Evolutionary conservation across 2,888 invertebrate species (phyloP).

Genomic region (Xanthia togata): DNA sequence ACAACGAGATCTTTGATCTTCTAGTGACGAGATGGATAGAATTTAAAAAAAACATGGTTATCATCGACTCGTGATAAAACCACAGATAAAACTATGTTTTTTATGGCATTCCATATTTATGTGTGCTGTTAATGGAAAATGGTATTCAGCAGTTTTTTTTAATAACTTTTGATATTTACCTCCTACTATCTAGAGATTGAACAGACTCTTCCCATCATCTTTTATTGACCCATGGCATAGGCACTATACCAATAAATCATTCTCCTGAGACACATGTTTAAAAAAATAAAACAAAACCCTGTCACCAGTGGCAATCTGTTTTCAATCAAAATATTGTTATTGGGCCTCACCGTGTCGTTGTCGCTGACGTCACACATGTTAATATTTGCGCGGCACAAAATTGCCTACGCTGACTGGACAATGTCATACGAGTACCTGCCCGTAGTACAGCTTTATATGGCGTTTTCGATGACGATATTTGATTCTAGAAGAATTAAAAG

Average conservation of each 20-base stretch:
- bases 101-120: too few relatives aligned
- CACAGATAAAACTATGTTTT: too few relatives aligned
- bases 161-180: too few relatives aligned
- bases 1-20: not conserved
- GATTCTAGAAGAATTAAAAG: not conserved
- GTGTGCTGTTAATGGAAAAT: too few relatives aligned
- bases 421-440: constrained; percentile 19
- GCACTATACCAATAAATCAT: not conserved
- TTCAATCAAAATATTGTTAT: constrained; percentile 71
- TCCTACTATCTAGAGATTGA: not conserved
- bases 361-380: constrained; percentile 50
- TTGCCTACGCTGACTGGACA: constrained; percentile 55
- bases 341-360: constrained; percentile 12
- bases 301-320: constrained; percentile 46
- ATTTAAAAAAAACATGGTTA: too few relatives aligned
- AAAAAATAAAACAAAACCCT: not conserved
- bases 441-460: not conserved
- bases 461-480: not conserved
- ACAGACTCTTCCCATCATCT: not conserved
- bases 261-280: not conserved
- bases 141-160: too few relatives aligned
- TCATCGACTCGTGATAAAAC: too few relatives aligned
- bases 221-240: not conserved
- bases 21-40: not conserved
- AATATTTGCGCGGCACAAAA: constrained; percentile 72